Base-by-base conservation (phyloP, 2,888 invertebrate species). In the Dione juno region DNA sequence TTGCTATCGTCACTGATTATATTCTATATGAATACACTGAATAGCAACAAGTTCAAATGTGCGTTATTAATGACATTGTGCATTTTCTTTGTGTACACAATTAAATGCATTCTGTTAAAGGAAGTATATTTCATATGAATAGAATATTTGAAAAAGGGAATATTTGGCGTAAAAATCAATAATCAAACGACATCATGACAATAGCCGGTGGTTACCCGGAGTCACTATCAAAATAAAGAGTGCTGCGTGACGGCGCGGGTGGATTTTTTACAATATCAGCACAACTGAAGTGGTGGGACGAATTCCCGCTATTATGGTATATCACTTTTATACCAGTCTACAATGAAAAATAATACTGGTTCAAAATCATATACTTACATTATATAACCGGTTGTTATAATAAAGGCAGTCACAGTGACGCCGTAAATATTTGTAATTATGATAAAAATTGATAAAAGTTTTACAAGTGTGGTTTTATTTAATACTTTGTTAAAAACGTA, bases 91-190 rank as follows among this genome's bases (percentile, higher is more conserved):
- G 88, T 88, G 80, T 75, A 77, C 76, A 80, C 84, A 83, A 87
- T 88, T 86, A 87, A 85, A 87, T 88, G 85, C 82, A 85, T 85
- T 88, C 84, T 82, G 82, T 84, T 84, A 86, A 89, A 89, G 87
- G 88, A 88, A 90, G 80, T 83, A 87, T 91, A 88, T 90, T 90
- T 90, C 87, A 83, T 79, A 82, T 90, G 86, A 92, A 92, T 90
- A 82, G 88, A 80, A 80, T 86, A 87, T 85, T 84, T 78, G 79
- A 83, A 87, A 90, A 90, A 90, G 86, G 87, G 82, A 89, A 87
- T 88, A 89, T 92, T 90, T 91, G 86, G 92, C 92, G 92, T 92
- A 89, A 92, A 92, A 92, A 93, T 93, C 93, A 93, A 93, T 92
- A 93, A 92, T 92, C 88, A 87, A 88, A 88, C 84, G 88, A 84